Base-by-base conservation (phyloP, 2,888 invertebrate genomes). In the Cynaeus angustus region DNA sequence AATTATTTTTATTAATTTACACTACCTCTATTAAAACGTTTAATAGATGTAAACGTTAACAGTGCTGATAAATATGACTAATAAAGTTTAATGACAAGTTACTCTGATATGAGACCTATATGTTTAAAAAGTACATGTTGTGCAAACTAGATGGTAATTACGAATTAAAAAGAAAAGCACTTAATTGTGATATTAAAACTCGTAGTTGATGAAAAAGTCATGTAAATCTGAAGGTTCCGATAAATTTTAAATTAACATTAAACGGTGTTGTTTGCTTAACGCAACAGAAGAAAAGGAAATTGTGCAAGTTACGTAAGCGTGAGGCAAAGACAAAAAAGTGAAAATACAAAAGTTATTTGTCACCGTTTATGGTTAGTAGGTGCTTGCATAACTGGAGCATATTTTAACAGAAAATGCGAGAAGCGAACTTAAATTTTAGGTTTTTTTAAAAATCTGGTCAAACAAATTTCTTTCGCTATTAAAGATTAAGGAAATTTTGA, bases 181-280 rank as follows among this genome's bases (percentile, higher is more conserved):
- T 50, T 26, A 30, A 30, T 50, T 28, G 30, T 50, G 50, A 6
- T 10, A 28, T 50, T 50, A 50, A 28, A 41, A 37, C 8, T 37
- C n/a, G 41, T 14, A n/a, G 56, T 56, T 43, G 56, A 56, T 41
- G 56, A 41, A 43, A 56, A 56, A 56, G 43, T 56, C 12, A 38
- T 43, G 43, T 56, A 38, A 56, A 41, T 12, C n/a, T 41, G 41
- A 41, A 56, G 38, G 38, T 56, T 43, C 12, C n/a, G 16, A 41
- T 43, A 56, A 56, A 28, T 9, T 30, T 10, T 16, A 13, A 26
- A 21, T 16, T 16, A 46, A 46, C 8, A 16, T 14, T 10, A 12
- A 41, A 41, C 41, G 43, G 43, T 43, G 10, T 6, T 37, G 43
- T 12, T 12, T 43, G 43, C 10, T 43, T 43, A 43, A n/a, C n/a